Evolutionary conservation across 2,888 invertebrate genomes (phyloP), one percentile per base, ranked within the genome.

Genomic region (Xanthorhoe designata): DNA sequence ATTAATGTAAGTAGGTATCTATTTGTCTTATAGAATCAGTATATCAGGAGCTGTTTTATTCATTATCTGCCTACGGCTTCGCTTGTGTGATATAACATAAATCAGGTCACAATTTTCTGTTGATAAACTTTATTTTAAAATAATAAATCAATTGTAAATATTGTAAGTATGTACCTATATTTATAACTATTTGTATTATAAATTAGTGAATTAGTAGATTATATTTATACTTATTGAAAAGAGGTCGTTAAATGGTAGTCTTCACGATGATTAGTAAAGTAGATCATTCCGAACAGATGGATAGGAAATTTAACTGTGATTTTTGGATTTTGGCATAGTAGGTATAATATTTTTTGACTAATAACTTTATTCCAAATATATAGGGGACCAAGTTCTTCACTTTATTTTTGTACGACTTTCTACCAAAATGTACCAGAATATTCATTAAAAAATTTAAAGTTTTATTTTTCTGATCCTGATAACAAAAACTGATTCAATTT

Each of bases 211-310:
- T 13, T 42, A 13, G 38, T 32, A 32, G 13, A 9, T 38, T 35
- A 10, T 38, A 38, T 38, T 42, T 42, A 42, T 42, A n/a, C n/a
- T n/a, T n/a, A 2, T 42, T 42, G 38, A 42, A 42, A 13, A 13
- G 13, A 42, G 38, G 38, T 42, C 13, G 38, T 42, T 42, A 7
- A 13, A 42, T 42, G 10, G 13, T 42, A 42, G 2, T 42, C 3
- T 42, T 13, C 13, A 42, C 10, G 38, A 42, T 42, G 38, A 2
- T 10, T 4, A 13, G 19, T 54, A 13, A 2, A 17, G 54, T 51
- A 64, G 64, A 59, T 42, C 50, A 64, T 59, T 64, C 64, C 64
- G 15, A 50, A 59, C 29, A 5, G 32, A 18, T 15, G 19, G 9
- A 8, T 50, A 59, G 53, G 49, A 7, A 50, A 45, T 50, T 60